Conservation (phyloP, 2,113 vertebrate species). For the Engystomops pustulosus region DNA sequence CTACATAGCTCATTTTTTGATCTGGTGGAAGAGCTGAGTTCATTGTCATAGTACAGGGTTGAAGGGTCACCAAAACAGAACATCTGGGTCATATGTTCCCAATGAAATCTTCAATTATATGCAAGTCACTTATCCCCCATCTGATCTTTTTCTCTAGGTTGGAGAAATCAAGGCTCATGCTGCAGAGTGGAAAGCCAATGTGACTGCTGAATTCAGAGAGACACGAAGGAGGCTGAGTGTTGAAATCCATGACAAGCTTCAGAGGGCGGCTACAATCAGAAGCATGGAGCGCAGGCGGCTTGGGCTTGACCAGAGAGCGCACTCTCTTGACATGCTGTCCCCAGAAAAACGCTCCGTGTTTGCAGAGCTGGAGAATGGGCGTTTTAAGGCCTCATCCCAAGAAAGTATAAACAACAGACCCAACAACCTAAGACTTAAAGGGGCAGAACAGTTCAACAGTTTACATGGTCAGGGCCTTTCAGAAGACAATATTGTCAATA, state of each 20-base stretch:
- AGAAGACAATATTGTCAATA: slow-evolving; percentile 95
- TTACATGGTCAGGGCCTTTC: slow-evolving; percentile 84
- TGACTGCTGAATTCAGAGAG: slow-evolving; percentile 93
- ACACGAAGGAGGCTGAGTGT: slow-evolving; percentile 91
- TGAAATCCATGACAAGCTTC: slow-evolving; percentile 96
- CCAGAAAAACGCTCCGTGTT: slow-evolving; percentile 93
- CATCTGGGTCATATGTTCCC: neutral
- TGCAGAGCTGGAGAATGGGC: slow-evolving; percentile 85
- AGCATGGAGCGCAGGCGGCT: slow-evolving; percentile 96
- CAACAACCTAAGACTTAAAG: slow-evolving; percentile 90
- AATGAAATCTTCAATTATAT: neutral
- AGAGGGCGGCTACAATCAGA: slow-evolving; percentile 93
- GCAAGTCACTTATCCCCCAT: neutral
- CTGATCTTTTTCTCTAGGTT: slow-evolving; percentile 75
- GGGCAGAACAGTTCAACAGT: slow-evolving; percentile 76
- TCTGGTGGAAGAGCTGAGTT: too few relatives aligned
- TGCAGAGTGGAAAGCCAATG: slow-evolving; percentile 95
- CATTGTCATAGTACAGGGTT: neutral
- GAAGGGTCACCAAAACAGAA: neutral
- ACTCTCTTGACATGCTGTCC: slow-evolving; percentile 95
- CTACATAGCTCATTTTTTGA: too few relatives aligned
- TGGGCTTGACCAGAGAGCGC: slow-evolving; percentile 93
- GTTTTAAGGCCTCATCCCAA: slow-evolving; percentile 93
- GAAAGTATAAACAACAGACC: slow-evolving; percentile 95
- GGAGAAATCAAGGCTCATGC: slow-evolving; percentile 95